Conservation (phyloP, 2,797 vertebrate genomes). For the Eleutherodactylus coqui region DNA sequence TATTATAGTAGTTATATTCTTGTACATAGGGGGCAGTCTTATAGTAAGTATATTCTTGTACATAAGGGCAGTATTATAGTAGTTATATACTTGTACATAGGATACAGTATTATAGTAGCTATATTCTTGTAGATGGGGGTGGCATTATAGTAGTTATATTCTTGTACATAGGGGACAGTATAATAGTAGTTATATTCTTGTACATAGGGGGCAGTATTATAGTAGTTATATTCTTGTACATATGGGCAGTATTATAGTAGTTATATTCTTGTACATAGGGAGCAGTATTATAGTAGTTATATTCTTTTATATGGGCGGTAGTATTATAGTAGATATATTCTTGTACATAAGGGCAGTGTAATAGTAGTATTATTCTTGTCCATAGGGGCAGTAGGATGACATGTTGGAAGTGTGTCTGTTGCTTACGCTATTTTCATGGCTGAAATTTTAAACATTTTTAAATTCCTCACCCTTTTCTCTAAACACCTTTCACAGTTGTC, state of each 20-base stretch:
- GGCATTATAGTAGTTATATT: no score
- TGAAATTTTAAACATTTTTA: no score
- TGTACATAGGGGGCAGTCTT: background rate
- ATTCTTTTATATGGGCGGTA: background rate
- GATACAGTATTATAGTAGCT: background rate
- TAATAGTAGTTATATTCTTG: conserved; percentile 1
- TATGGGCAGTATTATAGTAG: background rate
- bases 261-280: conserved; percentile 6
- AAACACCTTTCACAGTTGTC: no score
- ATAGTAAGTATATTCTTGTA: background rate
- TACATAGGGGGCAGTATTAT: background rate
- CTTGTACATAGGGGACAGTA: background rate
- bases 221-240: conserved; percentile 6
- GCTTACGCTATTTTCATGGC: no score
- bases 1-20: conserved; percentile 21
- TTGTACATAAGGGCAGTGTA: background rate
- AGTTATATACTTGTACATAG: background rate
- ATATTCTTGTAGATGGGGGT: background rate
- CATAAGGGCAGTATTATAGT: background rate
- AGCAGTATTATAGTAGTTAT: background rate
- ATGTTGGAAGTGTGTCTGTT: no score
- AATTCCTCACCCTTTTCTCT: no score
- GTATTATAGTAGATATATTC: conserved; percentile 3
- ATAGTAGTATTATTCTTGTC: background rate
- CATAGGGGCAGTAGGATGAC: background rate